Evolutionary conservation across 92 coral and sea anemone genomes (phyloP).

Genomic region (Plumapathes pennacea): DNA sequence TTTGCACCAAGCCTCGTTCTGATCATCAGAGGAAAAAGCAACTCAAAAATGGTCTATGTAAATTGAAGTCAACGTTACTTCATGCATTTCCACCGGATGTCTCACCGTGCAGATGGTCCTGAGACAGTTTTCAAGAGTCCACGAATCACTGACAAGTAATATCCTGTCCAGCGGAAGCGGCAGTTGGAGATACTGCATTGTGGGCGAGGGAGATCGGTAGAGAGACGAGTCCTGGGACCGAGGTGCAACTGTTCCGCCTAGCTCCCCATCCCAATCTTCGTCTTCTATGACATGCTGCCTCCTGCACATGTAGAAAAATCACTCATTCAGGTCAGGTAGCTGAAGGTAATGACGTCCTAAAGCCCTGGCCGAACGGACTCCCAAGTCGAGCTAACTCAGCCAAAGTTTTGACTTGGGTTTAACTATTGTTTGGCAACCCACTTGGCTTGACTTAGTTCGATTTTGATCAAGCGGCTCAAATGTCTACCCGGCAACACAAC

Average conservation of each 20-base stretch:
- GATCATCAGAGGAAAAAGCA: too few relatives aligned
- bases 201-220: constrained; percentile 9
- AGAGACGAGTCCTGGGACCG: neutral
- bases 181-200: constrained; percentile 41
- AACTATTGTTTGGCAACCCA: too few relatives aligned
- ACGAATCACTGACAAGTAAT: constrained; percentile 60
- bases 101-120: constrained; percentile 44
- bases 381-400: too few relatives aligned
- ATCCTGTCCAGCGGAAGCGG: constrained; percentile 65
- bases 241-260: constrained; percentile 14
- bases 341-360: neutral
- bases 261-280: constrained; percentile 66
- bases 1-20: too few relatives aligned
- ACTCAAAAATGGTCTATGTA: too few relatives aligned
- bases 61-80: too few relatives aligned
- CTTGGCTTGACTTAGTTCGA: too few relatives aligned
- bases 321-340: neutral
- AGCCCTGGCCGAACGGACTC: too few relatives aligned
- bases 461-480: too few relatives aligned
- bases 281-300: neutral
- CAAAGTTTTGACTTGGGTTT: too few relatives aligned
- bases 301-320: neutral
- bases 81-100: too few relatives aligned
- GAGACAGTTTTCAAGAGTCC: constrained; percentile 62
- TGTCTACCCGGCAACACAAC: too few relatives aligned